These are phyloP conservation scores for Acrocephalus arundinaceus DNA, from an alignment of 2,113 vertebrate species.

Conservation along the genomic window DNA sequence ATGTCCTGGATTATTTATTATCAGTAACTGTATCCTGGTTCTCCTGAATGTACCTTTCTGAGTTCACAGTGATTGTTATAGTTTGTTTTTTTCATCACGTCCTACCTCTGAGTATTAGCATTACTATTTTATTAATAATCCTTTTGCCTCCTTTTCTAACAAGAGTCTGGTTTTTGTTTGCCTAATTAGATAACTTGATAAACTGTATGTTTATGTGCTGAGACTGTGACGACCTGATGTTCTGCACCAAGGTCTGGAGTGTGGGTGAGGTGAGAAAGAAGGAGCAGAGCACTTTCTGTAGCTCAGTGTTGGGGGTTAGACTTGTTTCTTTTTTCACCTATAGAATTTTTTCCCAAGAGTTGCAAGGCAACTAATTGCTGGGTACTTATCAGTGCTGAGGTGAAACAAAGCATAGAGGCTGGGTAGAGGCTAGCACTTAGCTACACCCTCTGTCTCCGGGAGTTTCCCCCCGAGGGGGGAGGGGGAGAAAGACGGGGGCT, in stretches of 20 bases:
- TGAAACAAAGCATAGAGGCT: too few relatives aligned
- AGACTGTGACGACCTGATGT: not conserved
- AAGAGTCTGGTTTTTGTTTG: not conserved
- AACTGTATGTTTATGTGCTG: not conserved
- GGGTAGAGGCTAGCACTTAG: too few relatives aligned
- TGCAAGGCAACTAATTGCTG: too few relatives aligned
- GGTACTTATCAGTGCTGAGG: too few relatives aligned
- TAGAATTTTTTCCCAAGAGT: too few relatives aligned
- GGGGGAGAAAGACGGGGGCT: too few relatives aligned
- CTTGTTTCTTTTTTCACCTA: too few relatives aligned
- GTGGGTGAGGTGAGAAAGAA: not conserved
- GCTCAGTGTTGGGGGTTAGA: not conserved
- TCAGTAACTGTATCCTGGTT: not conserved
- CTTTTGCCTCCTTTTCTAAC: not conserved
- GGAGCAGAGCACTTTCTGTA: not conserved
- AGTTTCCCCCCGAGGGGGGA: too few relatives aligned
- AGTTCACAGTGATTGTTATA: not conserved
- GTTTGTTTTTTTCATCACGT: not conserved
- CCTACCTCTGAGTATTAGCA: not conserved
- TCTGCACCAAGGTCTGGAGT: not conserved
- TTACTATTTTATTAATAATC: not conserved
- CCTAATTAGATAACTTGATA: not conserved
- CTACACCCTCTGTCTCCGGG: too few relatives aligned
- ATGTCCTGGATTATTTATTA: not conserved
- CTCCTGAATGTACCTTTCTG: not conserved